Evolutionary conservation across 1,140 invertebrate species (phyloP), one percentile per base, ranked within the genome.

Genomic region (Caerostris darwini): DNA sequence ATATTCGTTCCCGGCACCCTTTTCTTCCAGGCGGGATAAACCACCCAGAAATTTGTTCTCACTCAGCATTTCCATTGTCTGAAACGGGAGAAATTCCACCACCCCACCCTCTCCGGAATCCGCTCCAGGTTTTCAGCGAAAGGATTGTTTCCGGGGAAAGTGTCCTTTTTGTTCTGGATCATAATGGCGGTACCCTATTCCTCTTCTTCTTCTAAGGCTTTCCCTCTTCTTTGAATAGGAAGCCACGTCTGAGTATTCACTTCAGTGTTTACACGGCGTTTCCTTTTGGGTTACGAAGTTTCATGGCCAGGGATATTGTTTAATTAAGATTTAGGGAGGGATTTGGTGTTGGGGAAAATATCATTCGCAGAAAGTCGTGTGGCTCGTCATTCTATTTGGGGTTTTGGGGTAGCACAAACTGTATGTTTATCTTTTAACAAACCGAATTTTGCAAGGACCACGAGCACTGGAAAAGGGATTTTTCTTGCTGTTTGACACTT

Each of bases 71-170:
- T 77, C n/a, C 69, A 77, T 83, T 83, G 53, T 58, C 53, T 83
- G 82, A 56, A 56, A n/a, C n/a, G n/a, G n/a, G 14, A n/a, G 56
- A 19, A 83, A 17, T n/a, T n/a, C n/a, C n/a, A n/a, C n/a, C 50
- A 50, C 64, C 87, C 7, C 50, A 34, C 17, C 34, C 50, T 61
- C 56, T 53, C 19, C 53, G n/a, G 53, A n/a, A 34, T 89, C 87
- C 61, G 8, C 53, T 54, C 17, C 87, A 89, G n/a, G 61, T 54
- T 89, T 69, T 61, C 61, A 54, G 82, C 64, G 64, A 89, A 89
- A 89, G 89, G 69, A 90, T 90, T 90, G 89, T 90, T 90, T 90
- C 89, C 89, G 69, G 89, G 57, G 59, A 90, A 90, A 69, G 59
- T 69, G 81, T 56, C 81, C 58, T 90, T 90, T 34, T 34, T 34